Evolutionary conservation across 2,113 vertebrate genomes (phyloP).

Genomic region (Pardalotus punctatus): DNA sequence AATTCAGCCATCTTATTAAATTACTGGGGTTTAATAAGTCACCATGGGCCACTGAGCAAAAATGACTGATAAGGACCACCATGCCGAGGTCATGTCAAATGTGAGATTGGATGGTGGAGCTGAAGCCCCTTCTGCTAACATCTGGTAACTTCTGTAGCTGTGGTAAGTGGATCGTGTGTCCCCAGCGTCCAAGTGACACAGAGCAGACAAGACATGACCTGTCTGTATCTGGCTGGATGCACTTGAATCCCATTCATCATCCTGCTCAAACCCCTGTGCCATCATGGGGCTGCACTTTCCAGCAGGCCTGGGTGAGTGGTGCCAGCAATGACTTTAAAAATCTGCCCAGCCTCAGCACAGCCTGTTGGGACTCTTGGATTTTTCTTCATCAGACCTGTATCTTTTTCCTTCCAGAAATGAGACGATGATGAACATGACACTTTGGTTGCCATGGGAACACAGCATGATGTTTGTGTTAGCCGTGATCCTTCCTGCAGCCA

Average conservation of each 20-base stretch:
- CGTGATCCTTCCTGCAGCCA: background rate
- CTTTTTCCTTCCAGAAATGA: constrained; percentile 1
- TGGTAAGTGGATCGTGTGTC: background rate
- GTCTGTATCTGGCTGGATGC: background rate
- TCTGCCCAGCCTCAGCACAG: background rate
- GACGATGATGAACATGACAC: background rate
- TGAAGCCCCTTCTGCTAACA: background rate
- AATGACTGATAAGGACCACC: background rate
- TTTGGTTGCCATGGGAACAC: constrained; percentile 47
- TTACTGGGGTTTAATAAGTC: background rate
- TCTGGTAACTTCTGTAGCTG: background rate
- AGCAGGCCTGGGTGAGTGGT: background rate
- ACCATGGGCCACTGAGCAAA: background rate
- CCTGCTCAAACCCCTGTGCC: background rate
- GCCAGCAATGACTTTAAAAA: background rate
- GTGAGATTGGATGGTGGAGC: background rate
- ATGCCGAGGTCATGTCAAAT: background rate
- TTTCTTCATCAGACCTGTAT: background rate
- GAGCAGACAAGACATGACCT: background rate
- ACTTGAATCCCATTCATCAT: background rate
- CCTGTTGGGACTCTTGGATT: background rate
- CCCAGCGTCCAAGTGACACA: background rate
- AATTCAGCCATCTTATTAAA: background rate
- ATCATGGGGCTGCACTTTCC: background rate
- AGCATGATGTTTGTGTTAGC: background rate